A percentile compares a stretch with the other conserved stretches of the same genome.
Conservation (phyloP, 2,888 invertebrate species). For the Scaptodrosophila latifasciaeformis region DNA sequence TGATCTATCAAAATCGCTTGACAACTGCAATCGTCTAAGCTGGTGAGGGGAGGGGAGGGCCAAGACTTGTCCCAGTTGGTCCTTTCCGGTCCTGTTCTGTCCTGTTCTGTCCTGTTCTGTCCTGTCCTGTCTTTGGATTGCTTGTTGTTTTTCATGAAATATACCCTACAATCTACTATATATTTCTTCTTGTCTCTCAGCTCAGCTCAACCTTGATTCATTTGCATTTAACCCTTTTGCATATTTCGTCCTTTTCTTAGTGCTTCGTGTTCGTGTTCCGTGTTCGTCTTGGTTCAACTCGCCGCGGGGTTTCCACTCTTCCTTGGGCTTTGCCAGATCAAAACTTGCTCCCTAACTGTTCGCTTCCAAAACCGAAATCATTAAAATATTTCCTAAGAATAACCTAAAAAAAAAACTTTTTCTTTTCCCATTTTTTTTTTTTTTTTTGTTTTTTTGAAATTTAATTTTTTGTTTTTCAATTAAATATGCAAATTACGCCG, state of each 20-base stretch:
- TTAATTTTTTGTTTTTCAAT: conserved; percentile 37
- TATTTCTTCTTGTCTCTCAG: no score
- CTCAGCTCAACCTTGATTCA: conserved; percentile 33
- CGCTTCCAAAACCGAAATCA: conserved; percentile 20
- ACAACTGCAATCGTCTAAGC: conserved; percentile 24
- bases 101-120: background rate
- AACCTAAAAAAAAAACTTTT: conserved; percentile 32
- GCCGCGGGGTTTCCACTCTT: conserved; percentile 45
- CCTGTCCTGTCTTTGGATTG: conserved; percentile 41
- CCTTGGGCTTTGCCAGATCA: no score
- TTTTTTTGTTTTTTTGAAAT: background rate
- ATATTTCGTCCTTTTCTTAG: conserved; percentile 13
- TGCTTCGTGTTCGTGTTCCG: background rate
- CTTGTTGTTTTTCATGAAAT: conserved; percentile 25
- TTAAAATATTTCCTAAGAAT: conserved; percentile 17
- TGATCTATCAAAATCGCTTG: conserved; percentile 52
- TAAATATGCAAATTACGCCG: conserved; percentile 57
- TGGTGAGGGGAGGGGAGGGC: conserved; percentile 4
- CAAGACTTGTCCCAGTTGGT: conserved; percentile 28
- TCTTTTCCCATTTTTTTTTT: conserved; percentile 25
- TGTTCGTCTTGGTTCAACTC: conserved; percentile 11
- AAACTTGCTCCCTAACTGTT: background rate
- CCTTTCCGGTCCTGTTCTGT: conserved; percentile 5
- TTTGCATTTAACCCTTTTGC: conserved; percentile 53
- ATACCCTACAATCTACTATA: no score